A percentile compares a stretch with the other conserved stretches of the same genome.
These are phyloP conservation scores for Mythimna impura DNA, from an alignment of 2,888 invertebrate species.

Conservation along the genomic window DNA sequence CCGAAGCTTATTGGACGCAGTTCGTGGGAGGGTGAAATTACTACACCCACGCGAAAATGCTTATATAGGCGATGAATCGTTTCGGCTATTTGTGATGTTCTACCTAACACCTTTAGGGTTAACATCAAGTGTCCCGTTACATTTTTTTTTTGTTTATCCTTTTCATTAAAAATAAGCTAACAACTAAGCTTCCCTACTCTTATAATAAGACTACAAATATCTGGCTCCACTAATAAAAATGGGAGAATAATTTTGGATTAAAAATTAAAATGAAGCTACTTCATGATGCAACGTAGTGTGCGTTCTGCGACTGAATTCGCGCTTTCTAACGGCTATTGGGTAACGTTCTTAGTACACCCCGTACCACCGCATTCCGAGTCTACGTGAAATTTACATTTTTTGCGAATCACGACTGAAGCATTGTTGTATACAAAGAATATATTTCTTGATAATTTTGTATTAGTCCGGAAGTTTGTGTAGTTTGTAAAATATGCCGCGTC, in stretches of 20 bases:
- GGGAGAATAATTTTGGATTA: constrained; percentile 18
- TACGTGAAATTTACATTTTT: constrained; percentile 68
- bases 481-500: constrained; percentile 37
- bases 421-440: neutral
- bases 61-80: constrained; percentile 71
- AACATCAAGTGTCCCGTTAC: constrained; percentile 21
- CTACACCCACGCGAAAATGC: constrained; percentile 70
- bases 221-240: neutral
- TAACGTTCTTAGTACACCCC: constrained; percentile 77
- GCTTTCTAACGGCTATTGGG: constrained; percentile 84
- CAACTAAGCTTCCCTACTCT: neutral
- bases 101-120: constrained; percentile 32
- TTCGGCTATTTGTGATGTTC: constrained; percentile 59
- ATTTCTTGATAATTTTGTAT: constrained; percentile 7
- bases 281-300: constrained; percentile 78
- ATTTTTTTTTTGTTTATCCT: neutral
- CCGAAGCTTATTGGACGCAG: constrained; percentile 52
- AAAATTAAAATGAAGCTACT: constrained; percentile 63
- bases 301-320: constrained; percentile 80
- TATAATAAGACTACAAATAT: neutral
- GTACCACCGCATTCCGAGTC: constrained; percentile 73
- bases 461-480: constrained; percentile 33
- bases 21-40: constrained; percentile 71
- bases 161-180: neutral
- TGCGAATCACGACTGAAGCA: constrained; percentile 43